phyloP scores from a whole-genome alignment of 2,888 invertebrate species.

The Phalera bucephala region DNA sequence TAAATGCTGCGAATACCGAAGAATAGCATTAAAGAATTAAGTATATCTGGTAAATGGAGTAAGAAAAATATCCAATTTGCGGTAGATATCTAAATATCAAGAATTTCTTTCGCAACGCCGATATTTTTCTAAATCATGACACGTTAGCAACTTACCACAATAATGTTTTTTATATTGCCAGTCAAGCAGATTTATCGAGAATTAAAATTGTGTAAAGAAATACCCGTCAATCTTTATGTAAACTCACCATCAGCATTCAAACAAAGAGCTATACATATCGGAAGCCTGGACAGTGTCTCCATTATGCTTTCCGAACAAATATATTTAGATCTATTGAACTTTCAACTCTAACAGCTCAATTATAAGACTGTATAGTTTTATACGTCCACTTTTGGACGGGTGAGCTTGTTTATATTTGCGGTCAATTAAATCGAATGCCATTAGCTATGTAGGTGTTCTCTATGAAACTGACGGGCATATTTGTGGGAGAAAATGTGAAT shows the following conservation, averaged over 20 bases:
- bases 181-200: no score
- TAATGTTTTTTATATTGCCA: no score
- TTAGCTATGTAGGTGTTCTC: slow-evolving; percentile 4
- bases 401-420: slow-evolving; percentile 27
- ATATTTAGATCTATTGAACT: slow-evolving; percentile 5
- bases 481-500: no score
- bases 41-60: no score
- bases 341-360: slow-evolving; percentile 11
- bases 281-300: slow-evolving; percentile 43
- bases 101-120: no score
- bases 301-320: slow-evolving; percentile 22
- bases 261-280: slow-evolving; percentile 24
- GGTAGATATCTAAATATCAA: no score
- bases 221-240: slow-evolving; percentile 16
- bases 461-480: no score
- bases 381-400: slow-evolving; percentile 4
- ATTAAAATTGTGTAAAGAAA: slow-evolving; percentile 26
- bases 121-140: no score
- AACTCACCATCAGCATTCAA: slow-evolving; percentile 24
- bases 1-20: no score
- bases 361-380: slow-evolving; percentile 4
- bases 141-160: no score
- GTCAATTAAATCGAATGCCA: slow-evolving; percentile 22
- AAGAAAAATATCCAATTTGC: no score
- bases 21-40: no score